A percentile compares a stretch with the other conserved stretches of the same genome.
phyloP scores from a whole-genome alignment of 2,113 vertebrate species.

The Pica pica region DNA sequence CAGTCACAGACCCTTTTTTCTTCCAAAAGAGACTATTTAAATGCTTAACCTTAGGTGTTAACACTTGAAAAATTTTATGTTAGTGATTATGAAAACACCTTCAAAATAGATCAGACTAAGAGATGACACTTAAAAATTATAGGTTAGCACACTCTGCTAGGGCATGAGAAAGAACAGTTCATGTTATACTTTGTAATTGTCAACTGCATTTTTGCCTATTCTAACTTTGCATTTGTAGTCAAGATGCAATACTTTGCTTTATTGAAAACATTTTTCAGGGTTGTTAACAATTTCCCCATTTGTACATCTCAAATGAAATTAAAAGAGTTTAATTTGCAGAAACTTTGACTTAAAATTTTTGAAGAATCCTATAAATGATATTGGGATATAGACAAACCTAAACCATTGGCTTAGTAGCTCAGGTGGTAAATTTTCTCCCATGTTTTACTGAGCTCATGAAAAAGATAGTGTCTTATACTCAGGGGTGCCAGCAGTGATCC shows the following conservation, averaged over 20 bases:
- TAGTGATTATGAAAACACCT: background rate
- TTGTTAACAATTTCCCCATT: background rate
- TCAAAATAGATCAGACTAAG: background rate
- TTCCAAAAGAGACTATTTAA: background rate
- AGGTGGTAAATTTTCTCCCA: background rate
- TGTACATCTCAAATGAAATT: background rate
- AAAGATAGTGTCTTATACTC: background rate
- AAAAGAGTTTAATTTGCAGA: background rate
- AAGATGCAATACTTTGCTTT: background rate
- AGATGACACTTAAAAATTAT: background rate
- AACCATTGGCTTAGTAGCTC: background rate
- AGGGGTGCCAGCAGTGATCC: background rate
- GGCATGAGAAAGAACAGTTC: background rate
- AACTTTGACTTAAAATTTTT: background rate
- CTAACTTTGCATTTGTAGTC: background rate
- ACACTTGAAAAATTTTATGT: background rate
- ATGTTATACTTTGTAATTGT: background rate
- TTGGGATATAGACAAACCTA: background rate
- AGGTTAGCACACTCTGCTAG: background rate
- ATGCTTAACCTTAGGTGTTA: background rate
- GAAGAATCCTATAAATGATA: background rate
- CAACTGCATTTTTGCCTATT: background rate
- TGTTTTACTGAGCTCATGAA: background rate
- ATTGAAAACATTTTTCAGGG: background rate
- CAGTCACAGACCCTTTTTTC: background rate